A percentile compares a stretch with the other conserved stretches of the same genome.
Evolutionary conservation across 2,888 invertebrate genomes (phyloP).

Genomic region (Agapostemon virescens): DNA sequence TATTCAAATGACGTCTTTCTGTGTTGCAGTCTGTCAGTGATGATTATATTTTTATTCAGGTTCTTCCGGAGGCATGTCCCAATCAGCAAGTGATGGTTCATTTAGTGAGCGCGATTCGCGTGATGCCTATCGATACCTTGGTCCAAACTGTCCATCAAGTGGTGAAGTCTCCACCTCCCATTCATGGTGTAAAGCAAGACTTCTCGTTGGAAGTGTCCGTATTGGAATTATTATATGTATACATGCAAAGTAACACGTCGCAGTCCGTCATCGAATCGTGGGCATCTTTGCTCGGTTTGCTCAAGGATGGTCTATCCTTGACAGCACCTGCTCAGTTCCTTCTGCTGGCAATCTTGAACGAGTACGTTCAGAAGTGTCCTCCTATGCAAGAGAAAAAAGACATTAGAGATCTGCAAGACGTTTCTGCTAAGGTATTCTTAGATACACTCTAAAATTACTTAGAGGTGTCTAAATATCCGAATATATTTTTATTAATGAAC

Average conservation of each 20-base stretch:
- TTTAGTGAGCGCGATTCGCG: constrained; percentile 89
- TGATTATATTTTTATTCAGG: constrained; percentile 75
- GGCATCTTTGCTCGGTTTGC: constrained; percentile 87
- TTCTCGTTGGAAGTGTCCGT: constrained; percentile 89
- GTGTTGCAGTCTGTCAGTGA: background rate
- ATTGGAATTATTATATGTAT: constrained; percentile 89
- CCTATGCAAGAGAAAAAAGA: constrained; percentile 90
- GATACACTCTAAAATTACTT: background rate
- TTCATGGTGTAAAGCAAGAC: constrained; percentile 83
- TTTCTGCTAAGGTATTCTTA: constrained; percentile 83
- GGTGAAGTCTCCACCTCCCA: constrained; percentile 88
- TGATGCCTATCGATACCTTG: constrained; percentile 91
- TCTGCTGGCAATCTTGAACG: constrained; percentile 89
- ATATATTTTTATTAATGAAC: too few species aligned
- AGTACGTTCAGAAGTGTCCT: constrained; percentile 90
- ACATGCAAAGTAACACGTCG: constrained; percentile 86
- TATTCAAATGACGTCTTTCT: background rate
- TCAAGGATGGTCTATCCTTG: constrained; percentile 88
- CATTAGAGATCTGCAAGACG: constrained; percentile 89
- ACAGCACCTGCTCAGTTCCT: constrained; percentile 90
- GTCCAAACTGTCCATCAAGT: constrained; percentile 91
- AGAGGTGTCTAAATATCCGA: too few species aligned
- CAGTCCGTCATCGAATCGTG: constrained; percentile 89
- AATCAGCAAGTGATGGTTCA: constrained; percentile 90
- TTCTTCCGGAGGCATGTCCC: constrained; percentile 84